These are phyloP conservation scores for Siniperca undulata DNA, from an alignment of 2,797 vertebrate genomes.

Conservation along the genomic window DNA sequence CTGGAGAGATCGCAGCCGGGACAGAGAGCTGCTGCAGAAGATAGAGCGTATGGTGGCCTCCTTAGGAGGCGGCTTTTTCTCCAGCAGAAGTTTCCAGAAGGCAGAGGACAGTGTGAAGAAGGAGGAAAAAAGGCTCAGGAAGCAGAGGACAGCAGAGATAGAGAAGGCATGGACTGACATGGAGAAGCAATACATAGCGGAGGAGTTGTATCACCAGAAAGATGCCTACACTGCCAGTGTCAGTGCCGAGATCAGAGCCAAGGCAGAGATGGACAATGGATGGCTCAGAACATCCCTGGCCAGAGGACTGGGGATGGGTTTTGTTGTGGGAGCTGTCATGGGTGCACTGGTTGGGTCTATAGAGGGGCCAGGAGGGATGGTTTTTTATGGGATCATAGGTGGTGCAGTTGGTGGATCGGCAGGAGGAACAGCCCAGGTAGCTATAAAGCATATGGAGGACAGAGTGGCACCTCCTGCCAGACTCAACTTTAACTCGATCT, in stretches of 20 bases:
- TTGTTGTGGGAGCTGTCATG: conserved; percentile 78
- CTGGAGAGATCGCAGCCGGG: conserved; percentile 74
- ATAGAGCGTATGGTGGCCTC: conserved; percentile 79
- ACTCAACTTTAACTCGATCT: conserved; percentile 84
- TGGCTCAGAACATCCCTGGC: conserved; percentile 83
- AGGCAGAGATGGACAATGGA: conserved; percentile 80
- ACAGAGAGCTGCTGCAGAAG: conserved; percentile 79
- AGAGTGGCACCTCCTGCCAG: conserved; percentile 75
- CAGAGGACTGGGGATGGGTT: conserved; percentile 76
- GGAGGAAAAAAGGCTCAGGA: conserved; percentile 79
- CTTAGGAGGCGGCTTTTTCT: conserved; percentile 74
- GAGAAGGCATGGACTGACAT: conserved; percentile 73
- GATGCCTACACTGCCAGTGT: conserved; percentile 67
- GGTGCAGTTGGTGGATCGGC: conserved; percentile 80
- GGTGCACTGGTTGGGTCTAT: conserved; percentile 80
- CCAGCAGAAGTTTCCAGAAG: conserved; percentile 77
- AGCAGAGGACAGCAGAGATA: conserved; percentile 70
- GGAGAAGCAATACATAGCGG: conserved; percentile 72
- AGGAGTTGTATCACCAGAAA: conserved; percentile 75
- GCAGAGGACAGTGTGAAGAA: conserved; percentile 80
- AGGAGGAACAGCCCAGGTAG: conserved; percentile 83
- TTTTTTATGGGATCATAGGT: conserved; percentile 80
- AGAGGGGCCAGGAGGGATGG: conserved; percentile 82
- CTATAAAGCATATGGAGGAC: conserved; percentile 82
- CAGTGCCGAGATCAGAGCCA: conserved; percentile 73